Conservation (phyloP, 2,888 invertebrate genomes). For the Philhelius pedissequus region DNA sequence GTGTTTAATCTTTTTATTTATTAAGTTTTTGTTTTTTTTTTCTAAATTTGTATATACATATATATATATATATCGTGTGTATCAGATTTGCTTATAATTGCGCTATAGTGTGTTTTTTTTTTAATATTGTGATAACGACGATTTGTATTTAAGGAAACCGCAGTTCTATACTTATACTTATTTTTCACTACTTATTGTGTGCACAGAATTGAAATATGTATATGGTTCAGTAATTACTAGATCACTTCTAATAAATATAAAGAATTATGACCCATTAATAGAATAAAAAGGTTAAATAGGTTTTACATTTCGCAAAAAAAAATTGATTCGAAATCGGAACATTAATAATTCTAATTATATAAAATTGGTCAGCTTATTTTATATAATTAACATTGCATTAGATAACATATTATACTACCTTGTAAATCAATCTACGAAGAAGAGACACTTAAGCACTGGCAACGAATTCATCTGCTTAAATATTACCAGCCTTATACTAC, state of each 20-base stretch:
- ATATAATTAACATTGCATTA: too few relatives aligned
- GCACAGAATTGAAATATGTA: background rate
- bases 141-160: background rate
- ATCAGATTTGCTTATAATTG: constrained; percentile 21
- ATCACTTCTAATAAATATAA: background rate
- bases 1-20: background rate
- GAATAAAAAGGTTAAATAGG: background rate
- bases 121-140: background rate
- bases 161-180: background rate
- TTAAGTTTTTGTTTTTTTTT: background rate
- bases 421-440: too few relatives aligned
- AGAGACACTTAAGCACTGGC: too few relatives aligned
- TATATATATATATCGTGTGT: background rate
- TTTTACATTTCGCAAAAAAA: background rate
- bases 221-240: background rate
- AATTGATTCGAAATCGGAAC: too few relatives aligned
- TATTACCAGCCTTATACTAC: too few relatives aligned
- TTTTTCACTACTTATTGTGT: background rate
- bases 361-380: too few relatives aligned
- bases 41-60: background rate
- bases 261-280: background rate
- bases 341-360: too few relatives aligned
- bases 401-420: too few relatives aligned
- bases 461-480: too few relatives aligned
- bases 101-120: background rate